These are phyloP conservation scores for Euproctis similis DNA, from an alignment of 2,888 invertebrate genomes.

Conservation along the genomic window DNA sequence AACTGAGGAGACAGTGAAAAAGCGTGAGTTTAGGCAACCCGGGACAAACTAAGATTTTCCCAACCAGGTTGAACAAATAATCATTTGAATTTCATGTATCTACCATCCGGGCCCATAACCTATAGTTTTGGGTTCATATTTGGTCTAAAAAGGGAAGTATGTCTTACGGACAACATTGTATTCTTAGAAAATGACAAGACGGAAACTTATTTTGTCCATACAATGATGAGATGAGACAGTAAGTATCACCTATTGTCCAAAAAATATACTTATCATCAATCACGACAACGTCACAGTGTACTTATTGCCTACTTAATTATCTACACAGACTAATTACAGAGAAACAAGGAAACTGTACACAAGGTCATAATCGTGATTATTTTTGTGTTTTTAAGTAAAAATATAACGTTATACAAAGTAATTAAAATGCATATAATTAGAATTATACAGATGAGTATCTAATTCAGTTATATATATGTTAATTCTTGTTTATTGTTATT, in stretches of 20 bases:
- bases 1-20: no score
- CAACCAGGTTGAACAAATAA: no score
- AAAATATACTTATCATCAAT: conserved; percentile 16
- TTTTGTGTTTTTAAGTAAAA: conserved; percentile 17
- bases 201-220: conserved; percentile 1
- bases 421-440: conserved; percentile 8
- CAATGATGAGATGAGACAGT: conserved; percentile 3
- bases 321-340: conserved; percentile 24
- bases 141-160: no score
- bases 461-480: conserved; percentile 17
- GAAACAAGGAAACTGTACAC: conserved; percentile 29
- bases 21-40: no score
- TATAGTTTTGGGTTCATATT: no score
- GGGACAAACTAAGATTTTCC: no score
- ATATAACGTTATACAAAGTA: conserved; percentile 7
- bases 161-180: no score
- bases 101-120: no score
- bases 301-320: conserved; percentile 19
- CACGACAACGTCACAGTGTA: conserved; percentile 13
- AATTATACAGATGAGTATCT: conserved; percentile 22
- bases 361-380: conserved; percentile 22
- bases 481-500: conserved; percentile 7
- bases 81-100: no score
- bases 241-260: conserved; percentile 7
- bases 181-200: no score